Base-by-base conservation (phyloP, 2,888 invertebrate species). In the Dione vanillae region DNA sequence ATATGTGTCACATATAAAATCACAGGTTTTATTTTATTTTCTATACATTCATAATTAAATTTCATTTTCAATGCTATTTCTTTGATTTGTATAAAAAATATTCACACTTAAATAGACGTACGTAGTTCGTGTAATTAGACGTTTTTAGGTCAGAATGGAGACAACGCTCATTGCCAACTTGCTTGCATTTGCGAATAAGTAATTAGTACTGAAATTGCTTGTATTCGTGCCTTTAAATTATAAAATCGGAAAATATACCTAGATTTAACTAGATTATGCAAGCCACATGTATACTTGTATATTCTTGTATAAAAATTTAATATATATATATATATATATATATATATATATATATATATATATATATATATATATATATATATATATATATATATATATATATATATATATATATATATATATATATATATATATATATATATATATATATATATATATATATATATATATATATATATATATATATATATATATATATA, bases 141-240 rank as follows among this genome's bases (percentile, higher is more conserved):
- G 71, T 71, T 71, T 74, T 69, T 74, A 71, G 71, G 74, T 74
- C 74, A 67, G 69, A 74, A 69, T 71, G 71, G 74, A 69, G 74
- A 69, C 71, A 74, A 70, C 64, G 69, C 65, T 74, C 69, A 71
- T 69, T 74, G 74, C 71, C 69, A 65, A 52, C 59, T 72, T 69
- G 71, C 66, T 64, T 69, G 71, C 74, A 74, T 64, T 65, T 69
- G 65, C 67, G 73, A 73, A 73, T 67, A 73, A 73, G 37, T 73
- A 73, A 73, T 73, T 70, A 71, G 68, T 62, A 67, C 54, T 70
- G 52, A 70, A 73, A 70, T 73, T 70, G 62, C 68, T 66, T 68
- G 51, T 40, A 40, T 67, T 64, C 54, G 45, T 62, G 52, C 64
- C 64, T 64, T 64, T 54, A 64, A 62, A 69, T 69, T 69, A 47